phyloP scores from a whole-genome alignment of 2,888 invertebrate species.

The Nebria salina region DNA sequence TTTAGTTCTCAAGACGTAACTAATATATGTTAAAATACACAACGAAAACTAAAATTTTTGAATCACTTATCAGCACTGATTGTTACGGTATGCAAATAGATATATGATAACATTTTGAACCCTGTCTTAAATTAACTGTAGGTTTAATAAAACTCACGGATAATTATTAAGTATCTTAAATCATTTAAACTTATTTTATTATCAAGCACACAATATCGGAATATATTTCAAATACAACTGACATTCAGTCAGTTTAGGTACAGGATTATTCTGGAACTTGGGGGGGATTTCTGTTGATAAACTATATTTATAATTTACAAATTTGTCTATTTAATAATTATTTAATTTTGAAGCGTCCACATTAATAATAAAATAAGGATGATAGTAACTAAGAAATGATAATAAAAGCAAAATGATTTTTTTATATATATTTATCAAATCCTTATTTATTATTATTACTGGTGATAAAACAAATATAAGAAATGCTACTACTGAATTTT shows the following conservation, averaged over 20 bases:
- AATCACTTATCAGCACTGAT: no score
- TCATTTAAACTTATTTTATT: constrained; percentile 1
- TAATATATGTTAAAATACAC: no score
- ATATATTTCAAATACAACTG: not conserved
- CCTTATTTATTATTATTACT: not conserved
- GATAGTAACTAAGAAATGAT: not conserved
- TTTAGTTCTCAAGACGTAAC: no score
- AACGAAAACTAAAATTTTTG: no score
- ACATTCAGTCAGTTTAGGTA: not conserved
- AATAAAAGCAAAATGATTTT: no score
- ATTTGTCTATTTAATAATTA: constrained; percentile 10
- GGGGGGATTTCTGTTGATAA: not conserved
- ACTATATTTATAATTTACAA: constrained; percentile 10
- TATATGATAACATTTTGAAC: not conserved
- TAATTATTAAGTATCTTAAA: not conserved
- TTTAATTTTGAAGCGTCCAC: not conserved
- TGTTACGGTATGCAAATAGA: no score
- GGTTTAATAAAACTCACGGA: not conserved
- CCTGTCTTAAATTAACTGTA: not conserved
- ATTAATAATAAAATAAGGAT: not conserved
- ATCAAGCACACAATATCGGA: constrained; percentile 1
- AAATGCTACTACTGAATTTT: constrained; percentile 30
- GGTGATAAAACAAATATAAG: constrained; percentile 41
- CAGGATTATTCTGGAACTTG: not conserved
- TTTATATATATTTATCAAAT: not conserved